Evolutionary conservation across 2,113 vertebrate genomes (phyloP), one percentile per base, ranked within the genome.

Genomic region (Pseudolaguvia tuberculata): DNA sequence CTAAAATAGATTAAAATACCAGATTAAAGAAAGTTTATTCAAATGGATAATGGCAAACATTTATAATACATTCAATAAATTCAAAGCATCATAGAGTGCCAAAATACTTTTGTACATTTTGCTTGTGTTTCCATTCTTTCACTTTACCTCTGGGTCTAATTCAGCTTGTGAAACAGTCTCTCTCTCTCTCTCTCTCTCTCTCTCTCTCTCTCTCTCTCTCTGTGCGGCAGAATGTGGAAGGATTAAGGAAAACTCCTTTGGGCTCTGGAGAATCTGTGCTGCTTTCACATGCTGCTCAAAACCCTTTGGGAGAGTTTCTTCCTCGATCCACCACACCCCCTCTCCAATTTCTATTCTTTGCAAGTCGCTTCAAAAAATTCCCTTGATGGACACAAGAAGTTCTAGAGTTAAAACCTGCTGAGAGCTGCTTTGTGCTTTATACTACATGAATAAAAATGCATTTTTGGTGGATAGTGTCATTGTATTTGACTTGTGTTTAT

Each of bases 401-500:
- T 14, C 25, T 27, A 35, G 4, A 4, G 12, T 11, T 51, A 10
- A 25, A 55, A 35, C 9, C 72, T 65, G 13, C 8, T 39, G n/a
- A 63, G 58, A 21, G 18, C 23, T 31, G 2, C 18, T 27, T 53
- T 29, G 12, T 45, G 31, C 6, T 39, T 8, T 20, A 53, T 45
- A 62, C 8, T 3, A 45, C 20, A 77, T n/a, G 5, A 25, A 25
- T 35, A 35, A 58, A 35, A 15, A 69, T 50, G 18, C 7, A 25
- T 15, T 23, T 15, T 51, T 15, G 27, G 52, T 65, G 45, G 18
- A 71, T 59, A 10, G 51, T 51, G 52, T 20, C 45, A 57, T 80
- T 4, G 45, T 35, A 57, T 59, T 84, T 58, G 76, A 77, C 61
- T 79, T 72, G 52, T 70, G 52, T 78, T 82, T 69, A 78, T 77